Evolutionary conservation across 1,140 invertebrate genomes (phyloP).

Genomic region (Arctopsyche grandis): DNA sequence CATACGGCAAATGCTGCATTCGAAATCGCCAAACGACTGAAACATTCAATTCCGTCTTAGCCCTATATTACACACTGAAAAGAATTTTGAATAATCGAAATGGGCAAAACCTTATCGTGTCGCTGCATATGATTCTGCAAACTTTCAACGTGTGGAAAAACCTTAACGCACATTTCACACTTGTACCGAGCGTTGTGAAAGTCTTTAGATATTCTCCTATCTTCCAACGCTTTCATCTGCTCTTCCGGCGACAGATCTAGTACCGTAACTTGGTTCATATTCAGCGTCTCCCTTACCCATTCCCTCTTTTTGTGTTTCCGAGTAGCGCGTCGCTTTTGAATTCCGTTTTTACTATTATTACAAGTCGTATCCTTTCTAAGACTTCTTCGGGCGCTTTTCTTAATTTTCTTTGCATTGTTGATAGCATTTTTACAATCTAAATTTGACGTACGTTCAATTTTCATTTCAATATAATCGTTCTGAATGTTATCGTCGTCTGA

Average conservation of each 20-base stretch:
- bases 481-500: too few species aligned
- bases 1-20: slow-evolving; percentile 22
- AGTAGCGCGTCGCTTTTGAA: neutral
- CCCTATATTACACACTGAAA: too few species aligned
- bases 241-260: slow-evolving; percentile 5
- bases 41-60: too few species aligned
- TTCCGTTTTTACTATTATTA: neutral
- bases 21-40: neutral
- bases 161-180: slow-evolving; percentile 28
- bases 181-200: slow-evolving; percentile 11
- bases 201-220: slow-evolving; percentile 8
- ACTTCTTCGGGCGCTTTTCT: too few species aligned
- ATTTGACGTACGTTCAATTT: too few species aligned
- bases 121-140: slow-evolving; percentile 21
- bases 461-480: too few species aligned
- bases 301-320: slow-evolving; percentile 2
- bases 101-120: slow-evolving; percentile 10
- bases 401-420: too few species aligned
- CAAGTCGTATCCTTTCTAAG: too few species aligned
- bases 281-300: neutral
- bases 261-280: slow-evolving; percentile 9
- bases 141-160: slow-evolving; percentile 29
- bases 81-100: neutral
- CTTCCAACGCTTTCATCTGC: slow-evolving; percentile 13
- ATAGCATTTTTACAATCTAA: too few species aligned